Evolutionary conservation across 2,797 vertebrate species (phyloP).

Genomic region (Galaxias olidus): DNA sequence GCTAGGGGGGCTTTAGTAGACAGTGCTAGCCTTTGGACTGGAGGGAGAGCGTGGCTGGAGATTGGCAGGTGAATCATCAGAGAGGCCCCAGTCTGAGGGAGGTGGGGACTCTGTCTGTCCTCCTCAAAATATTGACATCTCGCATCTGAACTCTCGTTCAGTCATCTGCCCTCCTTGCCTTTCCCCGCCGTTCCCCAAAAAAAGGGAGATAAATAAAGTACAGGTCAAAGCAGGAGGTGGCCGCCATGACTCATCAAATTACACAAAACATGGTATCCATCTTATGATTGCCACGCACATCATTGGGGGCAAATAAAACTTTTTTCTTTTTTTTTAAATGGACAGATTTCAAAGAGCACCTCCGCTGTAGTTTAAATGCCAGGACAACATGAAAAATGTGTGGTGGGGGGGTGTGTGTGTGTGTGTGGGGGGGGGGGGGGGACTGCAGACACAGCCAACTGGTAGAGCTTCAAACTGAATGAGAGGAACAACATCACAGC

Average conservation of each 20-base stretch:
- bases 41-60: slow-evolving; percentile 46
- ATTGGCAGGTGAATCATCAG: slow-evolving; percentile 44
- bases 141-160: slow-evolving; percentile 30
- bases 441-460: slow-evolving; percentile 59
- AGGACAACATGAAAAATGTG: slow-evolving; percentile 57
- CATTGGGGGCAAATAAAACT: slow-evolving; percentile 33
- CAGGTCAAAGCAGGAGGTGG: slow-evolving; percentile 34
- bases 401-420: no score
- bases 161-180: slow-evolving; percentile 43
- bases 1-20: slow-evolving; percentile 62
- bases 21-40: slow-evolving; percentile 57
- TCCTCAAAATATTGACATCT: slow-evolving; percentile 27
- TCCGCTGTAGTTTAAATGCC: slow-evolving; percentile 63
- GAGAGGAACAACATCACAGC: slow-evolving; percentile 64
- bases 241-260: slow-evolving; percentile 63
- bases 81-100: slow-evolving; percentile 47
- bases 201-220: slow-evolving; percentile 53
- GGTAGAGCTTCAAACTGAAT: slow-evolving; percentile 73
- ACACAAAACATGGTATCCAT: slow-evolving; percentile 52
- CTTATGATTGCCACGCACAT: slow-evolving; percentile 40
- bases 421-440: no score
- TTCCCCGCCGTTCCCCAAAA: slow-evolving; percentile 60
- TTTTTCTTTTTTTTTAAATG: slow-evolving; percentile 39
- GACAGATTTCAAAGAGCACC: slow-evolving; percentile 64
- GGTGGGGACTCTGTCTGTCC: slow-evolving; percentile 35